A percentile compares a stretch with the other conserved stretches of the same genome.
Evolutionary conservation across 2,888 invertebrate genomes (phyloP).

Genomic region (Zele albiditarsus): DNA sequence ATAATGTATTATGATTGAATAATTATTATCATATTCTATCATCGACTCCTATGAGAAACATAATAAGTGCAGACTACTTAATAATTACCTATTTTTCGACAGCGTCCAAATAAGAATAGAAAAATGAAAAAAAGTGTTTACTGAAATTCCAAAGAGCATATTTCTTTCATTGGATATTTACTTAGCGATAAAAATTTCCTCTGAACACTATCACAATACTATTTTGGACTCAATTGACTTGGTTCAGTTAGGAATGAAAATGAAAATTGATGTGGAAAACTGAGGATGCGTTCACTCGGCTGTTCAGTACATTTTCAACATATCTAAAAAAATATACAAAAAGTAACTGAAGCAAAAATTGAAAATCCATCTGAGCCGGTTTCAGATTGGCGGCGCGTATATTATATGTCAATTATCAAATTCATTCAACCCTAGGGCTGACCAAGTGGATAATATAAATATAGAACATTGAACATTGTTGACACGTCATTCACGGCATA

Average conservation of each 20-base stretch:
- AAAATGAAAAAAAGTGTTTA: constrained; percentile 24
- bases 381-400: constrained; percentile 67
- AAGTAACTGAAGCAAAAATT: constrained; percentile 16
- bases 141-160: neutral
- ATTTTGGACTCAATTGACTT: neutral
- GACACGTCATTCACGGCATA: neutral
- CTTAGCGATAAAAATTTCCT: constrained; percentile 40
- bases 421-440: constrained; percentile 62
- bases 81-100: constrained; percentile 60
- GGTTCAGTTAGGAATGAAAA: neutral
- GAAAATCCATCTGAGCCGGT: constrained; percentile 66
- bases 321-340: constrained; percentile 56
- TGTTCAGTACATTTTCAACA: constrained; percentile 63
- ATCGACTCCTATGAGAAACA: constrained; percentile 50
- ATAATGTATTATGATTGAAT: constrained; percentile 61
- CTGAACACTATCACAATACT: neutral
- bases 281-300: constrained; percentile 48
- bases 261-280: constrained; percentile 31
- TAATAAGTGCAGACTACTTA: constrained; percentile 61
- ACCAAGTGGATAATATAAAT: neutral
- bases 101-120: constrained; percentile 50
- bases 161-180: constrained; percentile 37
- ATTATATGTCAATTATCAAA: constrained; percentile 65
- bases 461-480: too few relatives aligned
- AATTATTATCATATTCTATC: constrained; percentile 59